phyloP scores from a whole-genome alignment of 2,113 vertebrate species.

The Trematomus loennbergii region DNA sequence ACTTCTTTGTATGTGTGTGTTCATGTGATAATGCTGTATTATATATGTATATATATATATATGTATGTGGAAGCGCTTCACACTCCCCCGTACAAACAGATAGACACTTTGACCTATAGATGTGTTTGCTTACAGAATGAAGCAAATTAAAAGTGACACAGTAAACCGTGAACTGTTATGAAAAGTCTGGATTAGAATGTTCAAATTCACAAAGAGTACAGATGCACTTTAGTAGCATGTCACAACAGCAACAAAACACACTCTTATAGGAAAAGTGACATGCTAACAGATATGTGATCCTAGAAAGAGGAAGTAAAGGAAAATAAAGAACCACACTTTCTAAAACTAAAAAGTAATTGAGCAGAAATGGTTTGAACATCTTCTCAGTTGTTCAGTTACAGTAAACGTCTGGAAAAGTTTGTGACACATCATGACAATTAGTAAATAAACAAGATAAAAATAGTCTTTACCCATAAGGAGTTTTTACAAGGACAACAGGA shows the following conservation, averaged over 20 bases:
- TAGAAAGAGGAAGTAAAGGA: background rate
- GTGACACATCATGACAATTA: background rate
- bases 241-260: background rate
- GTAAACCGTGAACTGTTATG: constrained; percentile 5
- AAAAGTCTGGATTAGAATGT: constrained; percentile 18
- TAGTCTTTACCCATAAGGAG: constrained; percentile 51
- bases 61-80: background rate
- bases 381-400: background rate
- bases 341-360: too few species aligned
- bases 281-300: background rate
- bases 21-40: too few species aligned
- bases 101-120: constrained; percentile 40
- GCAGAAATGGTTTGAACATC: background rate
- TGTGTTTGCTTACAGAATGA: constrained; percentile 45
- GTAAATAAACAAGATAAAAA: constrained; percentile 33
- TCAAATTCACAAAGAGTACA: constrained; percentile 4
- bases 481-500: constrained; percentile 20
- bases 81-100: constrained; percentile 25
- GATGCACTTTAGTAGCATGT: background rate
- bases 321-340: background rate
- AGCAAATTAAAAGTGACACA: constrained; percentile 50
- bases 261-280: background rate
- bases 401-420: background rate
- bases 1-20: too few species aligned
- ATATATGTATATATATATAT: too few species aligned